Percentiles rank a stretch among this genome's conserved stretches.
phyloP scores from a whole-genome alignment of 2,888 invertebrate species.

The Tachystola acroxantha region DNA sequence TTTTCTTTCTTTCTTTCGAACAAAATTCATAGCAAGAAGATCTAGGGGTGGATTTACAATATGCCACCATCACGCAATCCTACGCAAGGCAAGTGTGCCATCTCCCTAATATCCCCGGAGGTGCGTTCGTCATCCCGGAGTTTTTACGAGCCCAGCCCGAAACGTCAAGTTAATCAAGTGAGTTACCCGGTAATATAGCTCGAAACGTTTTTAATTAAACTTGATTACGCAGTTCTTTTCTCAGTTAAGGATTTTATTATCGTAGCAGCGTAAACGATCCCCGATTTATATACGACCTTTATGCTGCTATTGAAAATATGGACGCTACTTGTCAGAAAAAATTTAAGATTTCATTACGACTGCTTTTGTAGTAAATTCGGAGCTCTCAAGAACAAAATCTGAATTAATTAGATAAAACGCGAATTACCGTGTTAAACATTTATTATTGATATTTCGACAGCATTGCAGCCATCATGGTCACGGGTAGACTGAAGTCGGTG shows the following conservation, averaged over 20 bases:
- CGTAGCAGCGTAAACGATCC: slow-evolving; percentile 1
- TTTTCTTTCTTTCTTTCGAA: too few relatives aligned
- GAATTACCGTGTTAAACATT: too few relatives aligned
- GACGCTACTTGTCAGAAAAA: background rate
- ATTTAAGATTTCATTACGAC: background rate
- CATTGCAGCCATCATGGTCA: too few relatives aligned
- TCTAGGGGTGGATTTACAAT: too few relatives aligned
- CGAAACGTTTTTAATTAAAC: slow-evolving; percentile 65
- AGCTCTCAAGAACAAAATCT: too few relatives aligned
- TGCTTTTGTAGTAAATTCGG: background rate
- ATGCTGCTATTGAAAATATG: slow-evolving; percentile 1
- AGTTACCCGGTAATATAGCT: slow-evolving; percentile 31
- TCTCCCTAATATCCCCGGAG: slow-evolving; percentile 17
- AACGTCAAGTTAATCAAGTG: slow-evolving; percentile 56
- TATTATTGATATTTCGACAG: too few relatives aligned
- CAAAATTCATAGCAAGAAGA: too few relatives aligned
- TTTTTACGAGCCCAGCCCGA: slow-evolving; percentile 49
- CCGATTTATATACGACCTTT: slow-evolving; percentile 1
- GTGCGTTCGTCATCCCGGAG: slow-evolving; percentile 41
- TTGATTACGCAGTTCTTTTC: slow-evolving; percentile 49
- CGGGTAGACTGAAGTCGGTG: too few relatives aligned
- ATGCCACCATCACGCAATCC: too few relatives aligned
- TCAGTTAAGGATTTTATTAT: slow-evolving; percentile 25
- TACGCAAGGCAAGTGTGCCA: slow-evolving; percentile 13
- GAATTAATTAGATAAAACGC: too few relatives aligned